Conservation (phyloP, 2,797 vertebrate species). For the Margarornis squamiger region DNA sequence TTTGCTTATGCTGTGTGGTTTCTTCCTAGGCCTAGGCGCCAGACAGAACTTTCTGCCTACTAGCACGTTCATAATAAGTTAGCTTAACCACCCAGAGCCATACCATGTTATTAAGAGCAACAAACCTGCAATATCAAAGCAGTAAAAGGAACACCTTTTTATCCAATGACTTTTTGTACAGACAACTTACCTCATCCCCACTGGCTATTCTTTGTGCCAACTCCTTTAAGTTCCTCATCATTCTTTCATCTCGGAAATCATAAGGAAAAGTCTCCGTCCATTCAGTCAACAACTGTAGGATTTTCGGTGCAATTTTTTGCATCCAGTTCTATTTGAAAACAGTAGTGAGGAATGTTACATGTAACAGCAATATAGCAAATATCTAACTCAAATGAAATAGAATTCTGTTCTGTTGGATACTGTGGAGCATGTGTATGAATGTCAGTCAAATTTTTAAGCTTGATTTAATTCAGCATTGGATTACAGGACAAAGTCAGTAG, state of each 20-base stretch:
- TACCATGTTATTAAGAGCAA: background rate
- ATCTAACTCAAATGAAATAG: background rate
- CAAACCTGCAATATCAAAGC: background rate
- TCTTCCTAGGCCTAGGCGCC: background rate
- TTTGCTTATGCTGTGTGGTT: background rate
- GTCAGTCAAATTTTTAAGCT: background rate
- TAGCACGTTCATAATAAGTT: background rate
- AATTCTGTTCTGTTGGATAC: background rate
- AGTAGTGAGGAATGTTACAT: background rate
- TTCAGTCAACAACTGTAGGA: conserved; percentile 90
- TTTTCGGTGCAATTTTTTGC: conserved; percentile 88
- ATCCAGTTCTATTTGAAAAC: conserved; percentile 79
- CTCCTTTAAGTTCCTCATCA: conserved; percentile 93
- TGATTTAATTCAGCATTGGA: background rate
- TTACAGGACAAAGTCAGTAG: background rate
- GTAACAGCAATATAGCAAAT: background rate
- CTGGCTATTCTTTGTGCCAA: conserved; percentile 85
- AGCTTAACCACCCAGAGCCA: background rate
- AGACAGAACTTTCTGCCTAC: background rate
- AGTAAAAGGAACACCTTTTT: background rate
- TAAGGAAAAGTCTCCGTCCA: conserved; percentile 96
- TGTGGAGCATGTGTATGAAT: background rate
- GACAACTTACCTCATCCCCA: conserved; percentile 86
- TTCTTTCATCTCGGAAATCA: conserved; percentile 92
- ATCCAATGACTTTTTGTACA: background rate